phyloP scores from a whole-genome alignment of 2,888 invertebrate genomes.

The Acrobasis repandana region DNA sequence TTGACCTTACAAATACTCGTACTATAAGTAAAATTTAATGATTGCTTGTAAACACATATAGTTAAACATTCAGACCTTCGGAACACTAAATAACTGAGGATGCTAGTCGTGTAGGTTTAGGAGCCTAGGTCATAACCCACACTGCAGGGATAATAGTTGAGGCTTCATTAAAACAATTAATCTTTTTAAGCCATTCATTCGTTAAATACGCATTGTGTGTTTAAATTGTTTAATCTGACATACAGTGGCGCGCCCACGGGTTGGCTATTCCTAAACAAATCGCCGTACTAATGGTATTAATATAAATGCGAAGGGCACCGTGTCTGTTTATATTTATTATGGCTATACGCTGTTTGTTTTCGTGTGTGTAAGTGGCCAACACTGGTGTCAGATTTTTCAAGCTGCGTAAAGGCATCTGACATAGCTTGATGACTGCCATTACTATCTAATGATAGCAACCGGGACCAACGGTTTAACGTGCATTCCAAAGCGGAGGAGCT shows the following conservation, averaged over 20 bases:
- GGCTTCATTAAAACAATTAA: slow-evolving; percentile 13
- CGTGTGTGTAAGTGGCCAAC: too few relatives aligned
- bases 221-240: slow-evolving; percentile 1
- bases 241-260: background rate
- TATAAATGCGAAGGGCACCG: background rate
- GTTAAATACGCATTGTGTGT: slow-evolving; percentile 9
- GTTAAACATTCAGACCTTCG: slow-evolving; percentile 6
- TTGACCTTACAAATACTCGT: too few relatives aligned
- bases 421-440: too few relatives aligned
- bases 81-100: slow-evolving; percentile 11
- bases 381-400: too few relatives aligned
- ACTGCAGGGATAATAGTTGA: slow-evolving; percentile 3
- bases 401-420: too few relatives aligned
- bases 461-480: background rate
- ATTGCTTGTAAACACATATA: background rate
- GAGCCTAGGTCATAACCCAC: slow-evolving; percentile 18
- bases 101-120: slow-evolving; percentile 15
- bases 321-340: too few relatives aligned
- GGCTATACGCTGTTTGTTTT: too few relatives aligned
- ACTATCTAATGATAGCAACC: background rate
- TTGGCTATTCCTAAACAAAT: background rate
- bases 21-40: background rate
- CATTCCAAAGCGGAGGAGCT: background rate
- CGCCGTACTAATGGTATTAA: background rate
- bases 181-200: slow-evolving; percentile 13